Conservation (phyloP, 2,888 invertebrate genomes). For the Lycocerus yunnanus region DNA sequence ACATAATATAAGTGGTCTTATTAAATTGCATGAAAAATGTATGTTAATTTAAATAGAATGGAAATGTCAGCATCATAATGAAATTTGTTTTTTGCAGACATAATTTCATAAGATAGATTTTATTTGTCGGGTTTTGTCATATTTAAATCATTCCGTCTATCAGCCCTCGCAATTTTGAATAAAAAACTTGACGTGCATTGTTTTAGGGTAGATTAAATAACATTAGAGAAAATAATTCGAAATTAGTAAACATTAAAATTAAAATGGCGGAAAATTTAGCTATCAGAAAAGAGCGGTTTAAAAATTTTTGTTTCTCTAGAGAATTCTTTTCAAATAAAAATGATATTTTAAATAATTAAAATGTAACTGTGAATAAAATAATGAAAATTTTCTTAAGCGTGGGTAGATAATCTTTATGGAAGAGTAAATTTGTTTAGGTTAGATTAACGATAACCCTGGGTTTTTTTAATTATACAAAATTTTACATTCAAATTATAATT, state of each 20-base stretch:
- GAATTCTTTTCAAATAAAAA: background rate
- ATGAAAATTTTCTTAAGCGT: background rate
- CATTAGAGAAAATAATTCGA: background rate
- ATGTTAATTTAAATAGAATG: background rate
- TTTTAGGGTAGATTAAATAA: background rate
- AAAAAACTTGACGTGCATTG: background rate
- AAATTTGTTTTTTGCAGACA: background rate
- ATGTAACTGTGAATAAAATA: background rate
- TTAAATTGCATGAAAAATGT: too few species aligned
- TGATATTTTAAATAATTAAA: background rate
- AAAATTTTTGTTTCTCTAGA: background rate
- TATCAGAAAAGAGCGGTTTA: background rate
- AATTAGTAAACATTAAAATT: background rate
- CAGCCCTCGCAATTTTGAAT: background rate
- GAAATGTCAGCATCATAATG: background rate
- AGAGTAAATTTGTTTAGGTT: background rate
- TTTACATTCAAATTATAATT: too few species aligned
- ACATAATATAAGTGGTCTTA: background rate
- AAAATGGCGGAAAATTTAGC: background rate
- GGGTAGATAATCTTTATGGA: background rate
- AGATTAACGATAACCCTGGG: background rate
- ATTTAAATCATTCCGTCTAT: background rate
- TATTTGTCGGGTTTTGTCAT: background rate
- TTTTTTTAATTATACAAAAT: background rate
- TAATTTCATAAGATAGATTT: background rate